These are phyloP conservation scores for Macrophya annulata DNA, from an alignment of 2,888 invertebrate genomes.

Conservation along the genomic window DNA sequence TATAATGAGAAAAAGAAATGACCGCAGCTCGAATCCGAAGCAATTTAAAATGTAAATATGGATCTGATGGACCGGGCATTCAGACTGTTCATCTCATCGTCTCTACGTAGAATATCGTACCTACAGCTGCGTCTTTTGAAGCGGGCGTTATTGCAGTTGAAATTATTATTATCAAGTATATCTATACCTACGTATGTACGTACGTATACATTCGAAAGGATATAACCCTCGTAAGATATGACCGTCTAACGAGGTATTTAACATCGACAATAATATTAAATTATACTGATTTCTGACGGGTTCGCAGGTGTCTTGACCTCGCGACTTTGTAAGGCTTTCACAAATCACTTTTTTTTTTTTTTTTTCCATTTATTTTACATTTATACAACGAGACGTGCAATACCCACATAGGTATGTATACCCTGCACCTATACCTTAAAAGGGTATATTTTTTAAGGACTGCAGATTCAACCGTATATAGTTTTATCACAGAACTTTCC, in stretches of 20 bases:
- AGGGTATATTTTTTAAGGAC: background rate
- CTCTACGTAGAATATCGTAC: background rate
- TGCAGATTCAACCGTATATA: background rate
- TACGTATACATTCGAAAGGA: background rate
- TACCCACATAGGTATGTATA: background rate
- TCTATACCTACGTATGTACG: too few relatives aligned
- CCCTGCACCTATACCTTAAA: too few relatives aligned
- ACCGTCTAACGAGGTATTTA: slow-evolving; percentile 68
- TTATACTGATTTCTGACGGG: slow-evolving; percentile 59
- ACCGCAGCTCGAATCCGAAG: slow-evolving; percentile 57
- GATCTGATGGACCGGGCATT: slow-evolving; percentile 44
- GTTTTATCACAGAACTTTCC: background rate
- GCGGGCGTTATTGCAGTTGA: slow-evolving; percentile 37
- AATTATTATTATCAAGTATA: slow-evolving; percentile 59
- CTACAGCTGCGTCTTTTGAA: background rate
- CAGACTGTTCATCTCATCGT: slow-evolving; percentile 3
- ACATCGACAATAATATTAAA: slow-evolving; percentile 67
- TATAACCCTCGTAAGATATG: slow-evolving; percentile 60
- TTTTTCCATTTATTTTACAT: too few relatives aligned
- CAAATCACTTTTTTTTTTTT: background rate
- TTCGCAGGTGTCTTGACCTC: slow-evolving; percentile 28
- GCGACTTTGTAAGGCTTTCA: background rate
- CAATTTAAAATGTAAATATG: slow-evolving; percentile 69
- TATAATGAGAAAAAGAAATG: background rate
- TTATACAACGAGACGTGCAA: background rate